Conservation (phyloP, 2,797 vertebrate species). For the Liparis tanakae region DNA sequence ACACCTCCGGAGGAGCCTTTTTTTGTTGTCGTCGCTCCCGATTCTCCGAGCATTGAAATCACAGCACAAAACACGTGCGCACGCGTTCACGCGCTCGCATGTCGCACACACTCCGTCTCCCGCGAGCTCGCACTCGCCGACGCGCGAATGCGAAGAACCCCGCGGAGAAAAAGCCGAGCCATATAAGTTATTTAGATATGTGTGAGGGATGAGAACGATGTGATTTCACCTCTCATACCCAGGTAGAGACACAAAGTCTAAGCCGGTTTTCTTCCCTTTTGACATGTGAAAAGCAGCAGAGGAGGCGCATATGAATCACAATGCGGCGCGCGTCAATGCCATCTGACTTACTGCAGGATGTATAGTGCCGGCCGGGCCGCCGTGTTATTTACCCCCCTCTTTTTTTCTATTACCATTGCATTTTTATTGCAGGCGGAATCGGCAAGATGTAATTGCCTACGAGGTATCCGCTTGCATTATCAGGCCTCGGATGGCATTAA, state of each 20-base stretch:
- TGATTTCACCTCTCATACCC: constrained; percentile 71
- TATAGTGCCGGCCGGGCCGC: constrained; percentile 52
- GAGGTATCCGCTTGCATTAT: constrained; percentile 82
- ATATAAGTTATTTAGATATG: constrained; percentile 68
- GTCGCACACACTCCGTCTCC: constrained; percentile 19
- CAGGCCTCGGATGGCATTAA: constrained; percentile 77
- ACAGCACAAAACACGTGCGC: constrained; percentile 22
- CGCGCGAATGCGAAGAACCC: constrained; percentile 35
- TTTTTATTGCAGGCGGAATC: constrained; percentile 75
- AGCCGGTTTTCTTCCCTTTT: constrained; percentile 59
- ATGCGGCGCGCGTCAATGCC: constrained; percentile 66
- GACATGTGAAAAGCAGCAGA: constrained; percentile 66
- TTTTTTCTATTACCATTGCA: constrained; percentile 73
- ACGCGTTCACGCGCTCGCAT: constrained; percentile 35
- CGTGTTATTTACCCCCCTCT: constrained; percentile 72
- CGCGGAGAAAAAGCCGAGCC: constrained; percentile 43
- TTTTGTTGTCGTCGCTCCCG: constrained; percentile 39
- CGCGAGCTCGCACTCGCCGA: constrained; percentile 27
- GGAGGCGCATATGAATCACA: constrained; percentile 77
- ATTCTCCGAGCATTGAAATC: constrained; percentile 53
- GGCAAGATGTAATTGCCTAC: constrained; percentile 81
- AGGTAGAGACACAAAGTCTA: constrained; percentile 71
- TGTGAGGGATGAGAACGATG: constrained; percentile 59
- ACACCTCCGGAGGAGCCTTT: constrained; percentile 50
- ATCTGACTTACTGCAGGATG: constrained; percentile 72